Conservation (phyloP, 2,113 vertebrate genomes). For the Guaruba guarouba region DNA sequence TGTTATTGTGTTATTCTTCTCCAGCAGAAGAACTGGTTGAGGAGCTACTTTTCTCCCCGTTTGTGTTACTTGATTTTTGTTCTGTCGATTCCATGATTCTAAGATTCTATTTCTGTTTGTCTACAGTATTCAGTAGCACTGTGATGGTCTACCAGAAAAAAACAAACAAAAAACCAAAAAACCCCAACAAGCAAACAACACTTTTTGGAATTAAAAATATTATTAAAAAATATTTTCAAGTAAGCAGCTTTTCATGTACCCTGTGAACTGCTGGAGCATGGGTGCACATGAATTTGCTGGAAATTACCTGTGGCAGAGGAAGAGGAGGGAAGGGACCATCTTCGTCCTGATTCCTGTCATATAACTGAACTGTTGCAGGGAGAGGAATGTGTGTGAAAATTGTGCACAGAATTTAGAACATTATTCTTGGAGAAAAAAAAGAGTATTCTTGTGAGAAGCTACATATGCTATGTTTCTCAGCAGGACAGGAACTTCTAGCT, state of each 20-base stretch:
- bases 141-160: not conserved
- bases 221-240: not conserved
- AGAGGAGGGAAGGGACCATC: not conserved
- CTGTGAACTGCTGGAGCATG: not conserved
- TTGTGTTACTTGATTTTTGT: not conserved
- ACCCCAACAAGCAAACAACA: not conserved
- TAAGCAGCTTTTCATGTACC: not conserved
- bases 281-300: not conserved
- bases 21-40: not conserved
- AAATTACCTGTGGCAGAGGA: not conserved
- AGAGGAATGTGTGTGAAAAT: not conserved
- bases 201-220: not conserved
- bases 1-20: not conserved
- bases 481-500: not conserved
- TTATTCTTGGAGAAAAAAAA: not conserved
- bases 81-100: not conserved
- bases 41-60: not conserved
- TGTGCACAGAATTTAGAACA: not conserved
- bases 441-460: not conserved
- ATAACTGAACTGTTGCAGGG: not conserved
- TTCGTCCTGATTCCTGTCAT: not conserved
- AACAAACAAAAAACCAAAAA: fast-evolving
- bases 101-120: not conserved
- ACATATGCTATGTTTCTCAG: not conserved
- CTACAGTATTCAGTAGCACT: not conserved